phyloP scores from a whole-genome alignment of 2,113 vertebrate species.

The Laticauda laticaudata region DNA sequence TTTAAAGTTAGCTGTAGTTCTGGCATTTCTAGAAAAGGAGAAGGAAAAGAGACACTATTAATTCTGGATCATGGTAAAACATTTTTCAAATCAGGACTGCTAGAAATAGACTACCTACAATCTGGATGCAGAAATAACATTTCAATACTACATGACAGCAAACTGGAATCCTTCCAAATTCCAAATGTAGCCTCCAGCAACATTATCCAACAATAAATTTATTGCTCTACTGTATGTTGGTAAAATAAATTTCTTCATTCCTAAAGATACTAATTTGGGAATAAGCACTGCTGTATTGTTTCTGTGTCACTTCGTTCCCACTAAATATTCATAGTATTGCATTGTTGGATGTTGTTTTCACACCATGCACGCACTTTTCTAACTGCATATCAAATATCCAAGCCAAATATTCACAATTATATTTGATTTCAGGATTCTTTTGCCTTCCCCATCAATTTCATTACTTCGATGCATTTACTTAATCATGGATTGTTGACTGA shows the following conservation, averaged over 20 bases:
- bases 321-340: background rate
- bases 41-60: background rate
- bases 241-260: background rate
- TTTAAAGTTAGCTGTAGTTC: background rate
- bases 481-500: background rate
- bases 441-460: background rate
- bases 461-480: background rate
- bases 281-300: background rate
- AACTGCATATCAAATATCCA: background rate
- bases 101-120: background rate
- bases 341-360: background rate
- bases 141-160: background rate
- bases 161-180: background rate
- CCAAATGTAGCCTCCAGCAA: background rate
- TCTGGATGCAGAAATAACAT: background rate
- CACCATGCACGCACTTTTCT: background rate
- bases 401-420: background rate
- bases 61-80: background rate
- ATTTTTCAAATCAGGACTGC: background rate
- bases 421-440: background rate
- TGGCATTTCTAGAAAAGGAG: background rate
- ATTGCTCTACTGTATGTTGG: background rate
- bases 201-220: background rate
- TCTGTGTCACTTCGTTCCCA: background rate
- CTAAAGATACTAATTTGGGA: background rate